Percentiles rank a stretch among this genome's conserved stretches.
These are phyloP conservation scores for Drosophila rellima DNA, from an alignment of 2,888 invertebrate genomes.

Conservation along the genomic window DNA sequence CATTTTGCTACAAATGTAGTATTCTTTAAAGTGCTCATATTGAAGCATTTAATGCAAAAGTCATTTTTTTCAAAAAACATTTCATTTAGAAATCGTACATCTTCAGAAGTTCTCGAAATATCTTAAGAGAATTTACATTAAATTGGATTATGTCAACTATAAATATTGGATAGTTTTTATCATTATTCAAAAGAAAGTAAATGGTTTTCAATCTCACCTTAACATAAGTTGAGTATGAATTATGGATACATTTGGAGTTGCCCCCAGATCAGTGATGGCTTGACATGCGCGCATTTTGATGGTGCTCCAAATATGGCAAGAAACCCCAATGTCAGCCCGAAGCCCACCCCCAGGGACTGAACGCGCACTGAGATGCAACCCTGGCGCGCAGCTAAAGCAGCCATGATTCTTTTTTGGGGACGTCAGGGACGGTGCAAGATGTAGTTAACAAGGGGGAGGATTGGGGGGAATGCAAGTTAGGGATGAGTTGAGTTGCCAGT, in stretches of 20 bases:
- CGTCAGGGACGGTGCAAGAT: conserved; percentile 20
- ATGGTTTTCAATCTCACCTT: background rate
- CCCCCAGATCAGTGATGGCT: conserved; percentile 24
- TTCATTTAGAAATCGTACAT: background rate
- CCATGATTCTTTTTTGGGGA: conserved; percentile 37
- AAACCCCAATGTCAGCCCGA: conserved; percentile 43
- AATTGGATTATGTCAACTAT: background rate
- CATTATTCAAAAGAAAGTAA: too few species aligned
- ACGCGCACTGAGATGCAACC: conserved; percentile 43
- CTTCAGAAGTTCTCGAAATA: background rate
- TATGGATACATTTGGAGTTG: background rate
- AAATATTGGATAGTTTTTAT: background rate
- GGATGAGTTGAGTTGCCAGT: conserved; percentile 18
- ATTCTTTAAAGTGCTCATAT: too few species aligned
- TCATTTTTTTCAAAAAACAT: too few species aligned
- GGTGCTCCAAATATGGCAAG: conserved; percentile 21
- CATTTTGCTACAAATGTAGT: too few species aligned
- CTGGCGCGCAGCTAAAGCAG: conserved; percentile 40
- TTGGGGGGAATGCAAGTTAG: background rate
- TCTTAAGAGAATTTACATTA: background rate
- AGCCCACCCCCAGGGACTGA: background rate
- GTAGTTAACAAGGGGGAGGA: background rate
- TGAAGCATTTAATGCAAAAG: too few species aligned
- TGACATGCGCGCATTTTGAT: conserved; percentile 38
- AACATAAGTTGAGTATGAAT: background rate